A percentile compares a stretch with the other conserved stretches of the same genome.
These are phyloP conservation scores for Tuberolachnus salignus DNA, from an alignment of 2,888 invertebrate species.

Conservation along the genomic window DNA sequence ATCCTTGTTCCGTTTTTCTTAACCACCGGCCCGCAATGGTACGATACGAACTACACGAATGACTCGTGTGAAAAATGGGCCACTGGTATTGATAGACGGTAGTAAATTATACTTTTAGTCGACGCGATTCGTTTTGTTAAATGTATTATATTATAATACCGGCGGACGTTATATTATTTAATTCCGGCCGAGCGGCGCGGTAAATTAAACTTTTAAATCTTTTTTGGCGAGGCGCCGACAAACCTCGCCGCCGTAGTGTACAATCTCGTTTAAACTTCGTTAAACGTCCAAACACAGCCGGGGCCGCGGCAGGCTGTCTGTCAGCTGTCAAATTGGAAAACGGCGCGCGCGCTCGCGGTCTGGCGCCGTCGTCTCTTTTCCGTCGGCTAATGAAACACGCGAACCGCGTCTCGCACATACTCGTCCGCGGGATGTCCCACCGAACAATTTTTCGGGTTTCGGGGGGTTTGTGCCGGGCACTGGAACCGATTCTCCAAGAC, in stretches of 20 bases:
- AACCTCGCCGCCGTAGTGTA: not conserved
- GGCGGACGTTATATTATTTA: too few species aligned
- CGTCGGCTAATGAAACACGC: conserved; percentile 31
- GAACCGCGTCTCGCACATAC: not conserved
- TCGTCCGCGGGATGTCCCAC: not conserved
- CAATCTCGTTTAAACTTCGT: conserved; percentile 52
- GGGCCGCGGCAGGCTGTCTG: conserved; percentile 24
- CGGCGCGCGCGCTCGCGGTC: not conserved
- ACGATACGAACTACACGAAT: too few species aligned
- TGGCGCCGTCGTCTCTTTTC: conserved; percentile 21
- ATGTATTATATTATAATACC: too few species aligned
- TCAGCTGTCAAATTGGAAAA: conserved; percentile 53
- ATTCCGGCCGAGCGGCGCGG: conserved; percentile 7
- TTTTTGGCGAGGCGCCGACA: conserved; percentile 45
- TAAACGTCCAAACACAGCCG: conserved; percentile 31
- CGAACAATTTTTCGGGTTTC: too few species aligned
- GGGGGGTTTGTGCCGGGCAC: too few species aligned
- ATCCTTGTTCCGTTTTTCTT: too few species aligned
- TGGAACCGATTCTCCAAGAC: too few species aligned
- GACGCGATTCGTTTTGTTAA: too few species aligned
- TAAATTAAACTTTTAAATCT: conserved; percentile 46
- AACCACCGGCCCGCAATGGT: too few species aligned
- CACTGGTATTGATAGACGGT: too few species aligned
- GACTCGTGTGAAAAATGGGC: too few species aligned
- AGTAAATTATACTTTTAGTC: too few species aligned